Evolutionary conservation across 2,113 vertebrate genomes (phyloP).

Genomic region (Paradoxurus hermaphroditus): DNA sequence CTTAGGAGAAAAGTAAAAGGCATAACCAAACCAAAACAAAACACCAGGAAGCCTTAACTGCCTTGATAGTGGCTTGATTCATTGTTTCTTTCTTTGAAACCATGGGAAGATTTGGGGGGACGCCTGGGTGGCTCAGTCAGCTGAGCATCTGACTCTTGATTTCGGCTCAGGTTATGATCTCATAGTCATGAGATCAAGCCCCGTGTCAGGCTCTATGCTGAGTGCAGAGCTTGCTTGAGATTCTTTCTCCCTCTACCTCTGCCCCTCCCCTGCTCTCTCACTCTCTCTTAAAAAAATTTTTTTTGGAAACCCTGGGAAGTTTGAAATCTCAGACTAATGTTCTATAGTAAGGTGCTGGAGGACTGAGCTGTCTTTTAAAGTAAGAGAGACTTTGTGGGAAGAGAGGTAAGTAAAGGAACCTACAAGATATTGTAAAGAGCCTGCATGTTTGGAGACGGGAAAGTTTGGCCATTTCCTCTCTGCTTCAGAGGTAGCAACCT

Average conservation of each 20-base stretch:
- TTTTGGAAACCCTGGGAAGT: background rate
- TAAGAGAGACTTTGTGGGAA: background rate
- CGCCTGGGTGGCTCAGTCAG: too few species aligned
- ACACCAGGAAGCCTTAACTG: background rate
- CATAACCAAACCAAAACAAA: background rate
- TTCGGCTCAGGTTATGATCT: too few species aligned
- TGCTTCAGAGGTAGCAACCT: background rate
- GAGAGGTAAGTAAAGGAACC: background rate
- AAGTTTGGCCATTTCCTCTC: background rate
- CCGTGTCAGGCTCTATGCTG: too few species aligned
- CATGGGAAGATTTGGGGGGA: too few species aligned
- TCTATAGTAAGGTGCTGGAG: background rate
- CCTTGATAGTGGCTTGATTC: background rate
- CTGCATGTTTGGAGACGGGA: background rate
- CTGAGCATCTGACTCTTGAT: too few species aligned
- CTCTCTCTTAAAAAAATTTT: too few species aligned
- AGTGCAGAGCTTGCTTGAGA: too few species aligned
- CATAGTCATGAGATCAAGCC: too few species aligned
- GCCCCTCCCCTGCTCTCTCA: too few species aligned
- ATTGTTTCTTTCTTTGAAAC: slow-evolving; percentile 4
- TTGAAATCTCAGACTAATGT: background rate
- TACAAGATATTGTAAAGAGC: accelerated
- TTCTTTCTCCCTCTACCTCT: too few species aligned
- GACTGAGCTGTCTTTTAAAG: background rate
- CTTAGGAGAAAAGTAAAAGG: background rate